These are phyloP conservation scores for Acrobasis suavella DNA, from an alignment of 2,888 invertebrate species.

Conservation along the genomic window DNA sequence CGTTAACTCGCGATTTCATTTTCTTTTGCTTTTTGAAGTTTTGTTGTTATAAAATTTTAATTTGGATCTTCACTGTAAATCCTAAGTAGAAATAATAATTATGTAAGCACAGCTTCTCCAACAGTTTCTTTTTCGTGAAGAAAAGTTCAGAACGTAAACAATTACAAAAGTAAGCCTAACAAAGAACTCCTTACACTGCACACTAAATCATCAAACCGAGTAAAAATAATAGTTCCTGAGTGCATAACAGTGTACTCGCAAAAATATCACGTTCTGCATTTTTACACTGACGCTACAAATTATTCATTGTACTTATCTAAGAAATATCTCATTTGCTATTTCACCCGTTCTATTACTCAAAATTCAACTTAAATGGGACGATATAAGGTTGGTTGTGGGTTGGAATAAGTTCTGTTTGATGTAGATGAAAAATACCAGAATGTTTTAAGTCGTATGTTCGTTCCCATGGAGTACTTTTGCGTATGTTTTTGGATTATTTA, in stretches of 20 bases:
- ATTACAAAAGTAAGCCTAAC: neutral
- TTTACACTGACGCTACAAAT: constrained; percentile 16
- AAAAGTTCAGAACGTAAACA: too few relatives aligned
- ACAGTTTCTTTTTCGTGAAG: too few relatives aligned
- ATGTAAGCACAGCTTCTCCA: too few relatives aligned
- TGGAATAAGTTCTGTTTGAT: constrained; percentile 6
- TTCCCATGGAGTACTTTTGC: constrained; percentile 5
- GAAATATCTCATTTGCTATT: constrained; percentile 18
- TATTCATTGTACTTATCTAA: constrained; percentile 18
- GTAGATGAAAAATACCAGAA: constrained; percentile 10
- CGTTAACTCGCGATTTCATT: too few relatives aligned
- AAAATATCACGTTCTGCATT: constrained; percentile 11
- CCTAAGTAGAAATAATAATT: too few relatives aligned
- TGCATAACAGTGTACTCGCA: constrained; percentile 7
- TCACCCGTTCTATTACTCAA: neutral
- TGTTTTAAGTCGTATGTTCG: constrained; percentile 10
- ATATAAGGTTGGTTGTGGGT: constrained; percentile 6
- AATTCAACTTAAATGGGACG: neutral
- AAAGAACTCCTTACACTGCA: neutral
- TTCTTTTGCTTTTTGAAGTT: too few relatives aligned
- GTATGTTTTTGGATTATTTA: neutral
- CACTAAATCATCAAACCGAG: constrained; percentile 10
- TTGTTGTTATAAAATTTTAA: too few relatives aligned
- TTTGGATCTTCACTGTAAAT: too few relatives aligned
- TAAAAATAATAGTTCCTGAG: constrained; percentile 1